Evolutionary conservation across 53 echinoderm and acorn worm genomes (phyloP).

Genomic region (Apostichopus leukothele): DNA sequence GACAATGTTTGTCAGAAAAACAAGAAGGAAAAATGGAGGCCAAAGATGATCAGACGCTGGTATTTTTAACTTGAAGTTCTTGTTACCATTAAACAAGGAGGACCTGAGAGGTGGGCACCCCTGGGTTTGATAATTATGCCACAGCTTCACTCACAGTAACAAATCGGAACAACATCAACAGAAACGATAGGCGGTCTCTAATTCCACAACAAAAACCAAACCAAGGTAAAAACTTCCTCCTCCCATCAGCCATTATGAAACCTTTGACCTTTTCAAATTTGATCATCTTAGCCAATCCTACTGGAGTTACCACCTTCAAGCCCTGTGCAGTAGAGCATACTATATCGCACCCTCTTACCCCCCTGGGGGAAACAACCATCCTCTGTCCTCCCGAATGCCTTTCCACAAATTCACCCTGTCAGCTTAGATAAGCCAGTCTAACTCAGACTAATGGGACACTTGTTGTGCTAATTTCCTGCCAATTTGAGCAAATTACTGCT

Average conservation of each 20-base stretch:
- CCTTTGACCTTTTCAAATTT: slow-evolving; percentile 29
- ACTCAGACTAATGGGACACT: slow-evolving; percentile 46
- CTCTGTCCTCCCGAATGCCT: slow-evolving; percentile 8
- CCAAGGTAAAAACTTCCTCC: neutral
- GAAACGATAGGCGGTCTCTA: slow-evolving; percentile 3
- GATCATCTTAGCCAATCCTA: neutral
- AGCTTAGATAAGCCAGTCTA: slow-evolving; percentile 40
- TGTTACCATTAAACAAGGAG: no score
- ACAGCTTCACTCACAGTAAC: slow-evolving; percentile 26
- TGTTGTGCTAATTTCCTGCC: slow-evolving; percentile 52
- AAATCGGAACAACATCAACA: slow-evolving; percentile 32
- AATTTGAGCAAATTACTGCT: slow-evolving; percentile 45
- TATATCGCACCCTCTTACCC: slow-evolving; percentile 19
- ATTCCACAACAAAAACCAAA: neutral
- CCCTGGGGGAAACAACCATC: slow-evolving; percentile 26
- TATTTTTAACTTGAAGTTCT: no score
- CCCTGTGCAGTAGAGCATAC: slow-evolving; percentile 11
- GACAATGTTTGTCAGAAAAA: no score
- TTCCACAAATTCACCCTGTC: slow-evolving; percentile 29
- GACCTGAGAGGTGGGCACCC: neutral
- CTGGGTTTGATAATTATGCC: neutral
- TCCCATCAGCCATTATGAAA: neutral
- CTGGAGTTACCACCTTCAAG: slow-evolving; percentile 13
- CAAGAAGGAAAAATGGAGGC: no score
- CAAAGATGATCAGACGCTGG: no score